phyloP scores from a whole-genome alignment of 2,113 vertebrate genomes.

The Xenus cinereus region DNA sequence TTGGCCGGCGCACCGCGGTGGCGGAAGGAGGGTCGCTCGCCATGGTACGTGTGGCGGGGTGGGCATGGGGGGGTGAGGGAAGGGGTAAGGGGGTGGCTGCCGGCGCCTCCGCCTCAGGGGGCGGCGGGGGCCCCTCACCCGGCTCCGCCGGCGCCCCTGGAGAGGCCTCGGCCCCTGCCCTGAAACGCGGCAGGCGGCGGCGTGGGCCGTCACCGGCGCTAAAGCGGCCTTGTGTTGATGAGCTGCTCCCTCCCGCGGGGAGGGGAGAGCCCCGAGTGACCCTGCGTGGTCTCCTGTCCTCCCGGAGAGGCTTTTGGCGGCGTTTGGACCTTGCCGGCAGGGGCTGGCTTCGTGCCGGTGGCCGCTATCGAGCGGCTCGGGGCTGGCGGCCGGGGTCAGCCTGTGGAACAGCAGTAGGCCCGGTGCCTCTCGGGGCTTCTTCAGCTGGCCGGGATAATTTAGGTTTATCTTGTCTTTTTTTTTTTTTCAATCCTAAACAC shows the following conservation, averaged over 20 bases:
- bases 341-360: accelerated
- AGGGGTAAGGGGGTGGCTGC: accelerated
- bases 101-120: accelerated
- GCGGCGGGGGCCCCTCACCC: background rate
- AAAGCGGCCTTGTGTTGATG: accelerated
- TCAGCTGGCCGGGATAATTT: accelerated
- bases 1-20: background rate
- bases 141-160: background rate
- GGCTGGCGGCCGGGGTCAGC: accelerated
- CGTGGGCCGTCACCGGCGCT: background rate
- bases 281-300: accelerated
- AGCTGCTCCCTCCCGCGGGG: background rate
- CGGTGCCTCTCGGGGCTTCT: accelerated
- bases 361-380: background rate
- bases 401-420: background rate
- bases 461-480: accelerated
- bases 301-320: too few species aligned
- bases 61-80: accelerated
- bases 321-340: accelerated
- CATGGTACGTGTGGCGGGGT: slow-evolving; percentile 35
- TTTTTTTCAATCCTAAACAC: accelerated
- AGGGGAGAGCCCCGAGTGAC: background rate
- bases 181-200: too few species aligned
- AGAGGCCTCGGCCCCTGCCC: background rate
- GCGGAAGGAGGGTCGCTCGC: accelerated